These are phyloP conservation scores for Acrocyrtus sp. DNA, from an alignment of 2,888 invertebrate species.

Conservation along the genomic window DNA sequence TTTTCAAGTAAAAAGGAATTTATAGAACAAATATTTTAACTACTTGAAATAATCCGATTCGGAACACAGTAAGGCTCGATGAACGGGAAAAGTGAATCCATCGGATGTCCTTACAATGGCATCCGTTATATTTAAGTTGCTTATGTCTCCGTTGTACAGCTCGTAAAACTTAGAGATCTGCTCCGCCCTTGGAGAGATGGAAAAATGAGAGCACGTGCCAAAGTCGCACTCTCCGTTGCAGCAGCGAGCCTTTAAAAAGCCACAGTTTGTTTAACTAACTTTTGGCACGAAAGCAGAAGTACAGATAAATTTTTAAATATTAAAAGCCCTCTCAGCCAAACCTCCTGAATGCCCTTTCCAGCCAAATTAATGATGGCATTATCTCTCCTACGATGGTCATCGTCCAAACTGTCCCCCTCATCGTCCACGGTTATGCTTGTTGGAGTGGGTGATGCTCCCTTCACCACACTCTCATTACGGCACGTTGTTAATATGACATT, in stretches of 20 bases:
- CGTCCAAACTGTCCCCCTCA: constrained; percentile 7
- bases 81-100: constrained; percentile 83
- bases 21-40: no score
- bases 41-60: constrained; percentile 93
- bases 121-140: constrained; percentile 68
- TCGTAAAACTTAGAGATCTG: constrained; percentile 17
- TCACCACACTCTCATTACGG: constrained; percentile 8
- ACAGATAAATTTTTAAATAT: no score
- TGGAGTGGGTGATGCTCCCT: constrained; percentile 12
- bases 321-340: no score
- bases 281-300: no score
- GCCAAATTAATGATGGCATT: not conserved
- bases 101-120: constrained; percentile 85
- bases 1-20: no score
- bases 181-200: not conserved
- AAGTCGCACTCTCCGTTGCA: constrained; percentile 19
- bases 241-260: constrained; percentile 18
- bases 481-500: not conserved
- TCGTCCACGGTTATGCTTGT: constrained; percentile 10
- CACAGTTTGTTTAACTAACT: no score
- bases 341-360: no score
- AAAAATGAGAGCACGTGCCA: not conserved
- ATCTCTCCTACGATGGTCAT: not conserved
- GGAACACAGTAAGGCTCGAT: constrained; percentile 85
- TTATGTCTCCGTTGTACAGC: constrained; percentile 10